Conservation (phyloP, 2,797 vertebrate species). For the Sebastolobus altivelis region DNA sequence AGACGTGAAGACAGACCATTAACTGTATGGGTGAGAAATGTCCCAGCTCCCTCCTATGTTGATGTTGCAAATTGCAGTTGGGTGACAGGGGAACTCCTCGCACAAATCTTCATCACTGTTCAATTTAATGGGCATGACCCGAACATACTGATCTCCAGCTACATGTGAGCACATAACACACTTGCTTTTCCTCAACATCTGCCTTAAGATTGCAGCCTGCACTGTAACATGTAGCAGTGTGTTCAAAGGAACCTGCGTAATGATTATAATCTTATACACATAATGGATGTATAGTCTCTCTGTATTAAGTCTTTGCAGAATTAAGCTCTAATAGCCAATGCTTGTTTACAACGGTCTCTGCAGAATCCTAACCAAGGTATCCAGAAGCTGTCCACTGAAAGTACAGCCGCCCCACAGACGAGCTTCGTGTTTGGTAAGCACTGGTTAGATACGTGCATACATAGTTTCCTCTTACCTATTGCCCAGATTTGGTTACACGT, state of each 20-base stretch:
- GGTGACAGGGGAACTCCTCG: conserved; percentile 46
- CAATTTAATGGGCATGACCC: conserved; percentile 11
- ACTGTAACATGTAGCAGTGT: neutral
- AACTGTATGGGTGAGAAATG: conserved; percentile 64
- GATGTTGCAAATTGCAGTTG: conserved; percentile 63
- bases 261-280: neutral
- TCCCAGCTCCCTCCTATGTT: conserved; percentile 52
- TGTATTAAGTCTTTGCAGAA: neutral
- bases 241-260: neutral
- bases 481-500: neutral
- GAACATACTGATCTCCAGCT: neutral
- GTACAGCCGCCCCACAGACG: conserved; percentile 40
- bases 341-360: conserved; percentile 25
- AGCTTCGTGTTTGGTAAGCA: conserved; percentile 82
- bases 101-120: conserved; percentile 21
- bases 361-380: conserved; percentile 76
- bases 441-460: too few species aligned
- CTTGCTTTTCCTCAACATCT: neutral
- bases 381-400: conserved; percentile 71
- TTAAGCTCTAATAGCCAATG: neutral
- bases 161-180: neutral
- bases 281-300: neutral
- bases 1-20: conserved; percentile 24
- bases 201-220: neutral
- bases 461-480: neutral